These are phyloP conservation scores for Craseonycteris thonglongyai DNA, from an alignment of 2,113 vertebrate species.

Conservation along the genomic window DNA sequence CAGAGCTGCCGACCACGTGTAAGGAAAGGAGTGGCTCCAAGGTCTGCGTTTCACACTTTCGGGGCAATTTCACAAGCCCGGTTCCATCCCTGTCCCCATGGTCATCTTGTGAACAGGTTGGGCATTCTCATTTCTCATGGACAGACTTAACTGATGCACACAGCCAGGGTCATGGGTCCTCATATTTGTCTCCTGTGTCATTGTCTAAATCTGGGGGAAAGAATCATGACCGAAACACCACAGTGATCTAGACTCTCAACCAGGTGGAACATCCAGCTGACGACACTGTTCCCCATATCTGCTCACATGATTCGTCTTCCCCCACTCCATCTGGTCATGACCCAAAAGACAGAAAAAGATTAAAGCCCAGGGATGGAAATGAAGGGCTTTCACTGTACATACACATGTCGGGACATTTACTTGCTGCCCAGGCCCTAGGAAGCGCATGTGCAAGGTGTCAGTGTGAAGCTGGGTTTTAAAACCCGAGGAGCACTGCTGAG, in stretches of 20 bases:
- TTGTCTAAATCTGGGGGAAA: not conserved
- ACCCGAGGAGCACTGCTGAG: not conserved
- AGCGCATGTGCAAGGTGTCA: not conserved
- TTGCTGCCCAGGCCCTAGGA: fast-evolving
- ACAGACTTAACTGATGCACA: not conserved
- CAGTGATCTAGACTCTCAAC: not conserved
- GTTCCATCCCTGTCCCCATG: not conserved
- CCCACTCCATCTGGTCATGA: fast-evolving
- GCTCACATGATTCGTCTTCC: not conserved
- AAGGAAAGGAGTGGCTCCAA: fast-evolving
- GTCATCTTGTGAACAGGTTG: not conserved
- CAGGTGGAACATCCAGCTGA: fast-evolving
- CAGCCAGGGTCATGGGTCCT: not conserved
- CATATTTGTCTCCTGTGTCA: not conserved
- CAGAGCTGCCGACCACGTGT: fast-evolving
- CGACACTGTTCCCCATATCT: fast-evolving
- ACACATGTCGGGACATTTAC: fast-evolving
- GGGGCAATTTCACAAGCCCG: fast-evolving
- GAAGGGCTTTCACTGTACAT: not conserved
- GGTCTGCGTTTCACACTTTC: not conserved
- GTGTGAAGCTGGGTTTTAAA: not conserved
- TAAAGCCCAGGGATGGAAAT: not conserved
- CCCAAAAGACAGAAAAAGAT: not conserved
- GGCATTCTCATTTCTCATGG: not conserved
- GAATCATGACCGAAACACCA: not conserved